These are phyloP conservation scores for Mythimna pallens DNA, from an alignment of 2,888 invertebrate species.

Conservation along the genomic window DNA sequence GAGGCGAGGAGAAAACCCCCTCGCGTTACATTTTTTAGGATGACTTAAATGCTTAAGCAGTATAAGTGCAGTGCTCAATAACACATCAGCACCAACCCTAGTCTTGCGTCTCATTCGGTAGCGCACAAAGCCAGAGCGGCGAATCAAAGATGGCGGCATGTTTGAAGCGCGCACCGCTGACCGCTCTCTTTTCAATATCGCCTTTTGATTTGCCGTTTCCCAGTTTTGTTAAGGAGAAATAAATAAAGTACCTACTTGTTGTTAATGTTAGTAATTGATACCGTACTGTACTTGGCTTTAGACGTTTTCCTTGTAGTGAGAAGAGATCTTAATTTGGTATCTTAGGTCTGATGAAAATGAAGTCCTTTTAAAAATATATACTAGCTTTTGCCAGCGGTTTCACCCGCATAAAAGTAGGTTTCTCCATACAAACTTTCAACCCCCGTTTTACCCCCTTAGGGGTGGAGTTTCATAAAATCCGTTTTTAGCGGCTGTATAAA, in stretches of 20 bases:
- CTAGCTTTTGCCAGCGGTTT: too few relatives aligned
- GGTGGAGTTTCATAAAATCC: too few relatives aligned
- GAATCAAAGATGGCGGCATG: slow-evolving; percentile 76
- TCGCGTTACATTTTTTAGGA: too few relatives aligned
- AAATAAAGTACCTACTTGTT: slow-evolving; percentile 53
- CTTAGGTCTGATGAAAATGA: too few relatives aligned
- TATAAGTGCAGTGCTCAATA: background rate
- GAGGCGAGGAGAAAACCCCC: too few relatives aligned
- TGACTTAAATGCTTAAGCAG: too few relatives aligned
- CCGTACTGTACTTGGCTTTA: slow-evolving; percentile 24
- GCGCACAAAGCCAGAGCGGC: slow-evolving; percentile 81
- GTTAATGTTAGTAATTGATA: slow-evolving; percentile 53
- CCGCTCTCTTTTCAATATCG: slow-evolving; percentile 72
- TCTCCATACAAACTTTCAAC: too few relatives aligned
- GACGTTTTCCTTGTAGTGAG: slow-evolving; percentile 7
- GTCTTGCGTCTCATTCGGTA: slow-evolving; percentile 72
- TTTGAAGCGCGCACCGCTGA: slow-evolving; percentile 70
- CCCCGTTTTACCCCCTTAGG: too few relatives aligned
- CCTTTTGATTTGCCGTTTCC: slow-evolving; percentile 72
- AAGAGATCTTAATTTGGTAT: background rate
- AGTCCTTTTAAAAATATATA: too few relatives aligned
- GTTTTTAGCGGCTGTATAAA: too few relatives aligned
- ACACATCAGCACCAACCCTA: slow-evolving; percentile 53
- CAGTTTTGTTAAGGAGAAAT: slow-evolving; percentile 55
- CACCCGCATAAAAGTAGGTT: too few relatives aligned